These are phyloP conservation scores for Columba guinea DNA, from an alignment of 2,797 vertebrate species.

Conservation along the genomic window DNA sequence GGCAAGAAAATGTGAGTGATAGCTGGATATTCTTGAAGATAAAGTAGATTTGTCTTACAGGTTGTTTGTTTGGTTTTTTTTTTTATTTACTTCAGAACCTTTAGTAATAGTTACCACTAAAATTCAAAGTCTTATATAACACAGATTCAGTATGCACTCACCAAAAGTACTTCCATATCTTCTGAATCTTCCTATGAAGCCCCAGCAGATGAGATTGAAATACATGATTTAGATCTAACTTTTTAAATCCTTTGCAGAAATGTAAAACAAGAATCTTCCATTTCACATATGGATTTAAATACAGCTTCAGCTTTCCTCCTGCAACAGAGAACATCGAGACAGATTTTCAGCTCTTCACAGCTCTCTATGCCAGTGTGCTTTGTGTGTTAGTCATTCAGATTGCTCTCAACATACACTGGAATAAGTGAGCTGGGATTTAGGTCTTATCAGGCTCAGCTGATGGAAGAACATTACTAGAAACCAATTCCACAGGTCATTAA, in stretches of 20 bases:
- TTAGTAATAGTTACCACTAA: constrained; percentile 37
- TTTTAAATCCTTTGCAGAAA: neutral
- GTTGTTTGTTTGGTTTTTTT: neutral
- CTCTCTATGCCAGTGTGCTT: neutral
- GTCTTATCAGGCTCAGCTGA: neutral
- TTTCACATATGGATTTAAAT: neutral
- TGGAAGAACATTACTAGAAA: neutral
- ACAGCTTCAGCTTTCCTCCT: neutral
- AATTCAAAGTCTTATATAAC: constrained; percentile 31
- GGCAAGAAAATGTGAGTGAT: constrained; percentile 30
- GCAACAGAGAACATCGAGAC: neutral
- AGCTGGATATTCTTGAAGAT: constrained; percentile 56
- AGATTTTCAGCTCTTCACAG: constrained; percentile 9
- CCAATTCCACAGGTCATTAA: neutral
- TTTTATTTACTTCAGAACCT: constrained; percentile 26
- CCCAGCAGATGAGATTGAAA: neutral
- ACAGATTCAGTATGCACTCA: neutral
- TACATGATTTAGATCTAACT: neutral
- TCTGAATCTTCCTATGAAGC: neutral
- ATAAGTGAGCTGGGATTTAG: neutral
- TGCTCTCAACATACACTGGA: neutral
- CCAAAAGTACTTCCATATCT: neutral
- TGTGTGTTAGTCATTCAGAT: neutral
- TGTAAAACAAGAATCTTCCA: neutral
- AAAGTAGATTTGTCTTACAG: constrained; percentile 45